Base-by-base conservation (phyloP, 2,113 vertebrate genomes). In the Marcusenius ussheri region DNA sequence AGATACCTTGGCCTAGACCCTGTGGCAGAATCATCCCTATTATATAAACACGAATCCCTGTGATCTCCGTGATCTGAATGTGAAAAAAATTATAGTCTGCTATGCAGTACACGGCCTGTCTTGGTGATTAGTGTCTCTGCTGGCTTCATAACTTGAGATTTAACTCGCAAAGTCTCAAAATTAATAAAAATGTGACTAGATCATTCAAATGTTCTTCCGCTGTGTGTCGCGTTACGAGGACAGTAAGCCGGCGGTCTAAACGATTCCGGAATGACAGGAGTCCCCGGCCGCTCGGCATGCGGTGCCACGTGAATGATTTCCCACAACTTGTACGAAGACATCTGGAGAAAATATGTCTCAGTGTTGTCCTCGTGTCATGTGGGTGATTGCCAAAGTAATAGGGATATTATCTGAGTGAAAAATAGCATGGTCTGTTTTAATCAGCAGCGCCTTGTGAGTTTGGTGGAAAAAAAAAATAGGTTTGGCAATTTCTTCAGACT, bases 371-470 rank as follows among this genome's bases (percentile, higher is more conserved):
- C 9, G 17, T 35, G 46, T 31, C 88, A 88, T 45, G 56, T n/a
- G 46, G 27, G 66, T 39, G 45, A 45, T 89, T 27, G 74, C n/a
- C 31, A 83, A 39, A 80, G 88, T 80, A 89, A 89, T 27, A 39
- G 66, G 70, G 49, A 42, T 80, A 80, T 89, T 70, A 89, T 35
- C 58, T 89, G 46, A n/a, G 6, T 74, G 88, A 77, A 89, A 80
- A 50, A 24, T 39, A 35, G 51, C 66, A 2, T 1, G 66, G 74
- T 31, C 74, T 83, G 47, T 11, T 56, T 83, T 24, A 21, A 46
- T 31, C 66, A 53, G 27, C 77, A 88, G 47, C 0, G 8, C 24
- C 46, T 35, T 21, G 47, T 9, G 7, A 77, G 66, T 62, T 46
- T 7, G 35, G 7, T 1, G 2, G 56, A 35, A 27, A 15, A 88